Evolutionary conservation across 2,113 vertebrate genomes (phyloP), one percentile per base, ranked within the genome.

Genomic region (Clarias gariepinus): DNA sequence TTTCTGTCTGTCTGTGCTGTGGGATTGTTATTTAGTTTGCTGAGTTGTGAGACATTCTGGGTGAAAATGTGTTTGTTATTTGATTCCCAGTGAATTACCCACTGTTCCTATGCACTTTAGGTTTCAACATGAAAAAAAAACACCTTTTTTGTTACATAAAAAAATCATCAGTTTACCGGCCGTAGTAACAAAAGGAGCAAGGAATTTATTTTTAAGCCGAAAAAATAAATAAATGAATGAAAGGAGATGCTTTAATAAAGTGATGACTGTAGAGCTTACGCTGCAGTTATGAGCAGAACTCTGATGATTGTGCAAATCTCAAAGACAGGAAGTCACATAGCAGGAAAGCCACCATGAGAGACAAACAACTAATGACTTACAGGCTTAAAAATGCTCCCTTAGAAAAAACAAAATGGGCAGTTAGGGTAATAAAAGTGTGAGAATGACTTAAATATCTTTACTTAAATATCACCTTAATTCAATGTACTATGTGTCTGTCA

Each of bases 271-370:
- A 25, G 71, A 55, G n/a, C 73, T 52, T 13, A 18, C 11, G 25
- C 25, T 55, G 41, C 74, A 66, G 77, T 68, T 55, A 79, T 85
- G 53, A 69, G 28, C 16, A 58, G 74, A 82, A 71, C 82, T 30
- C 19, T 81, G 57, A 89, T 86, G 81, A 86, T 52, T 80, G 52
- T 80, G 33, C 84, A 78, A 36, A 30, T 79, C 60, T 66, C 41
- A 87, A 5, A 63, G 60, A 76, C 82, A 57, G 57, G 77, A 90
- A 47, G 78, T 3, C 80, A 60, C 78, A 89, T 12, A 74, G 64
- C 84, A 73, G 82, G 41, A 66, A 61, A 82, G 83, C 76, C 63
- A 77, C 18, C 47, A 12, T 68, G 71, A 78, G 36, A 78, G 47
- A 87, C 81, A 61, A 73, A 80, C 60, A 21, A 57, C 18, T 52